Evolutionary conservation across 2,113 vertebrate species (phyloP).

Genomic region (Numenius arquata): DNA sequence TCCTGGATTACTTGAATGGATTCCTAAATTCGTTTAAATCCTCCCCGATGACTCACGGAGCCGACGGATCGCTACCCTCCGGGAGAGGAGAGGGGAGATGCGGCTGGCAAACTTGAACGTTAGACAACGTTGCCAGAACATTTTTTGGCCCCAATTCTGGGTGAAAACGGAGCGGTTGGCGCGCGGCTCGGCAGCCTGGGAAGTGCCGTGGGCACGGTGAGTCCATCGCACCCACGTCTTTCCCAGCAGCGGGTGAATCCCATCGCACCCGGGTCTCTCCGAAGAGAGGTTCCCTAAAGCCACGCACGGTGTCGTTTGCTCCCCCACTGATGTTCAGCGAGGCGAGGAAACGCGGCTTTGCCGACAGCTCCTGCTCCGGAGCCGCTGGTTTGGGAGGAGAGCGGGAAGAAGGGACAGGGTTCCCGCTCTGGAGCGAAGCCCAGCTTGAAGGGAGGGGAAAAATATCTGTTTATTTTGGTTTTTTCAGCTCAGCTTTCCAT

Average conservation of each 20-base stretch:
- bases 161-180: rapidly evolving
- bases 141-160: rapidly evolving
- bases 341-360: background rate
- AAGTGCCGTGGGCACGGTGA: rapidly evolving
- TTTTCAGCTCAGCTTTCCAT: background rate
- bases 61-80: rapidly evolving
- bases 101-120: background rate
- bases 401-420: background rate
- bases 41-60: background rate
- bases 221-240: rapidly evolving
- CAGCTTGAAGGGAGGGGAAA: rapidly evolving
- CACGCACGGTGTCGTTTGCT: too few species aligned
- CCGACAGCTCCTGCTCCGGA: rapidly evolving
- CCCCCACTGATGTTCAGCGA: too few species aligned
- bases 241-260: background rate
- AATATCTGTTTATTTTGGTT: too few species aligned
- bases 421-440: too few species aligned
- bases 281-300: background rate
- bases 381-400: background rate
- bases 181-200: background rate
- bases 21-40: rapidly evolving
- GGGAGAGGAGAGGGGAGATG: too few species aligned
- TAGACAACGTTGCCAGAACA: rapidly evolving
- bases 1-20: rapidly evolving
- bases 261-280: too few species aligned